phyloP scores from a whole-genome alignment of 2,113 vertebrate genomes.

The Hippocampus abdominalis region DNA sequence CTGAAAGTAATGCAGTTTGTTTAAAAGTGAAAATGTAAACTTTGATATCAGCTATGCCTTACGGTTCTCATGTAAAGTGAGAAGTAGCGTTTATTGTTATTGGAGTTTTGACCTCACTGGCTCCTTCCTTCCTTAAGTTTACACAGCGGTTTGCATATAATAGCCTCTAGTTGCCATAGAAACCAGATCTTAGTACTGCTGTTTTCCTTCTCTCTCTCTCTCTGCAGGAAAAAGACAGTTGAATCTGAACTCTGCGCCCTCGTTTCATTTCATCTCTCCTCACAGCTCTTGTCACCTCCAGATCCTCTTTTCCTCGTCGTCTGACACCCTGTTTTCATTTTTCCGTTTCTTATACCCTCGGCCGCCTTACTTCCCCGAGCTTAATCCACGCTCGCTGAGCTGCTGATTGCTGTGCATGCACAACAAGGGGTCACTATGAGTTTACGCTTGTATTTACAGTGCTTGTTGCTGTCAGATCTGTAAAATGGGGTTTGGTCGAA shows the following conservation, averaged over 20 bases:
- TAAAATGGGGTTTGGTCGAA: slow-evolving; percentile 23
- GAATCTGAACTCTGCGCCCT: slow-evolving; percentile 29
- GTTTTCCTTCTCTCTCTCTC: slow-evolving; percentile 6
- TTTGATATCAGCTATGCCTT: not conserved
- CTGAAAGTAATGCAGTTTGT: not conserved
- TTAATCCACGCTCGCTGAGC: slow-evolving; percentile 56
- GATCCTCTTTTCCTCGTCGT: slow-evolving; percentile 6
- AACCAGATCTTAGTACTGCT: slow-evolving; percentile 49
- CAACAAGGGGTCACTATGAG: slow-evolving; percentile 55
- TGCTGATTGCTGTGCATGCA: slow-evolving; percentile 46
- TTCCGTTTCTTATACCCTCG: slow-evolving; percentile 11
- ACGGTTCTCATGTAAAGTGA: not conserved
- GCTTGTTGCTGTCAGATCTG: slow-evolving; percentile 17
- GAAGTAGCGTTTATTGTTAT: not conserved
- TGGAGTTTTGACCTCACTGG: not conserved
- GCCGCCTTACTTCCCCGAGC: slow-evolving; percentile 40
- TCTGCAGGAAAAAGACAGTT: slow-evolving; percentile 41
- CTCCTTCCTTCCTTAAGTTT: not conserved
- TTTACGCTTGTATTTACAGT: slow-evolving; percentile 53
- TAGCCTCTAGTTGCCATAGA: slow-evolving; percentile 60
- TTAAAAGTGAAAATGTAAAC: not conserved
- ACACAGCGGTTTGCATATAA: not conserved
- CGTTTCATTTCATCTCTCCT: slow-evolving; percentile 10
- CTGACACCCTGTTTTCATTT: slow-evolving; percentile 11
- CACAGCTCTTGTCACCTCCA: slow-evolving; percentile 4